These are phyloP conservation scores for Isurus oxyrinchus DNA, from an alignment of 2,113 vertebrate genomes.

Conservation along the genomic window DNA sequence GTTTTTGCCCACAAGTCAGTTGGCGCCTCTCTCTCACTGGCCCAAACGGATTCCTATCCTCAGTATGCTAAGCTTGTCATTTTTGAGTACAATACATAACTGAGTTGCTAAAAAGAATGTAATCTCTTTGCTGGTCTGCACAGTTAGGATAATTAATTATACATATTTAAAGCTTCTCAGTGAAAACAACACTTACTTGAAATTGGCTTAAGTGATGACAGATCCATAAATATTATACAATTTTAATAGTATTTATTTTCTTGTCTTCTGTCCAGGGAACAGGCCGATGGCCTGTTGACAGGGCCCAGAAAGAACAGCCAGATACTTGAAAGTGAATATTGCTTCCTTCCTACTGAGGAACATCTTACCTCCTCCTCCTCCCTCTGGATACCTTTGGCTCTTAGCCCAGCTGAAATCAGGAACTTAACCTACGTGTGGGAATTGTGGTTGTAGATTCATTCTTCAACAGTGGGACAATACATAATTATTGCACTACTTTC, in stretches of 20 bases:
- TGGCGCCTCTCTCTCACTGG: neutral
- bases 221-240: neutral
- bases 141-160: neutral
- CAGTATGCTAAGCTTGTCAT: neutral
- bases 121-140: neutral
- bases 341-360: neutral
- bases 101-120: neutral
- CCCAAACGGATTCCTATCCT: neutral
- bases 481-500: neutral
- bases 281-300: neutral
- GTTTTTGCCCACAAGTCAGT: neutral
- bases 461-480: neutral
- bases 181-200: neutral
- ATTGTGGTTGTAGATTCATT: neutral
- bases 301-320: neutral
- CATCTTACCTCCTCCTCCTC: neutral
- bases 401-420: neutral
- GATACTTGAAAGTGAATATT: neutral
- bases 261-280: neutral
- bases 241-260: neutral
- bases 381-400: neutral
- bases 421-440: neutral
- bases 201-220: neutral
- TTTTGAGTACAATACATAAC: neutral
- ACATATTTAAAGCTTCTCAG: neutral